Evolutionary conservation across 2,797 vertebrate genomes (phyloP), one percentile per base, ranked within the genome.

Genomic region (Acrossocheilus fasciatus): DNA sequence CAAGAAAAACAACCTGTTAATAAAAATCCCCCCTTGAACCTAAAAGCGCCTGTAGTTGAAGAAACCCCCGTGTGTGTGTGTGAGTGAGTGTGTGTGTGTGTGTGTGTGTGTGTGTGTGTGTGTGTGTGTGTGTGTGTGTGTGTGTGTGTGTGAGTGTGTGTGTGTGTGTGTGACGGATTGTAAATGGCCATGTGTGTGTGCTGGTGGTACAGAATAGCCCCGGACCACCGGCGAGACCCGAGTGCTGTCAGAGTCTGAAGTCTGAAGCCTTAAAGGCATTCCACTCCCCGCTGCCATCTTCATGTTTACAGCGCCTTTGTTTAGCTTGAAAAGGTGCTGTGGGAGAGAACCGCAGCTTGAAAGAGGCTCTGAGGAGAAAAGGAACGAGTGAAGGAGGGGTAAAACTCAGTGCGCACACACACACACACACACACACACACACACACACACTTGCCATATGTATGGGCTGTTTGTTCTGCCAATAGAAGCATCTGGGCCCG

Each of bases 261-360:
- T 89, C 90, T 91, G 91, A 94, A 93, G 93, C 93, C 93, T 94
- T 92, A 92, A 91, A 95, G 93, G 91, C 93, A 94, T 94, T 95
- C 93, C 91, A 89, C 92, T 90, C 91, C 92, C 92, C 91, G 72
- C 93, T 93, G 92, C 91, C 92, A 93, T 93, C 90, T 64, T 93
- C 93, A 93, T 93, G 94, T 95, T 95, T 95, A 95, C 94, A 93
- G 91, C 89, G 83, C 85, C 93, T 95, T 95, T 94, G 93, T 95
- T 93, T 94, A 83, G 89, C 91, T 90, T 95, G 92, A 95, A 95
- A 96, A 94, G 94, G 92, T 94, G 93, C 94, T 91, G 54, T 69
- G 59, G 62, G 59, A 23, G 43, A 47, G 50, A 57, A 68, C 30
- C 23, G 50, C 30, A 57, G 78, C 75, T 87, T 83, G 81, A 88